A percentile compares a stretch with the other conserved stretches of the same genome.
These are phyloP conservation scores for Pheosia gnoma DNA, from an alignment of 2,888 invertebrate species.

Conservation along the genomic window DNA sequence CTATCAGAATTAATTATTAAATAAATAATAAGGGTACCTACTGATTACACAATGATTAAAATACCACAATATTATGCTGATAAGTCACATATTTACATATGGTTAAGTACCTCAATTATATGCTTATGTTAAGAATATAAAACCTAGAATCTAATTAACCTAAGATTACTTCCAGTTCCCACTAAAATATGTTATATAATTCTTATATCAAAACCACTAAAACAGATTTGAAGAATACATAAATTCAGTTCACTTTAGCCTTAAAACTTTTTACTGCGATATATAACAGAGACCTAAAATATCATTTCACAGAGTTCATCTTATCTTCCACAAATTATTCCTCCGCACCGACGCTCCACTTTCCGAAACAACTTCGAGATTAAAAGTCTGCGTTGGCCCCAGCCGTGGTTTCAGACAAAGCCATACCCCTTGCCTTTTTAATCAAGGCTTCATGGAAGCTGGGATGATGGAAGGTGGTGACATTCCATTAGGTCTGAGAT, in stretches of 20 bases:
- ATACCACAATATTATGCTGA: too few species aligned
- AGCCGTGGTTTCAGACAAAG: slow-evolving; percentile 25
- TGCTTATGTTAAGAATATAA: neutral
- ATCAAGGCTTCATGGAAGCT: slow-evolving; percentile 28
- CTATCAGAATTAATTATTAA: too few species aligned
- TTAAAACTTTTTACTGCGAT: slow-evolving; percentile 5
- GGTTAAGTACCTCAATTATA: too few species aligned
- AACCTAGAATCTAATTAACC: too few species aligned
- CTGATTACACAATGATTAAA: too few species aligned
- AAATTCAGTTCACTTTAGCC: neutral
- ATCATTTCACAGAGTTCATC: slow-evolving; percentile 11
- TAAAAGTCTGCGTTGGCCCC: slow-evolving; percentile 30
- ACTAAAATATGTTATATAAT: neutral
- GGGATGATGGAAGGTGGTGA: neutral
- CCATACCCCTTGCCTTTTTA: slow-evolving; percentile 38
- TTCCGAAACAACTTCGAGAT: slow-evolving; percentile 33
- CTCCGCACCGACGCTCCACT: slow-evolving; percentile 16
- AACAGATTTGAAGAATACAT: neutral
- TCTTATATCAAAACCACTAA: neutral
- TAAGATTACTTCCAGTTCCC: too few species aligned
- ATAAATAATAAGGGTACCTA: too few species aligned
- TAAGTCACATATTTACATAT: too few species aligned
- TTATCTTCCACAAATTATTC: slow-evolving; percentile 23
- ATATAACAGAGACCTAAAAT: slow-evolving; percentile 7
- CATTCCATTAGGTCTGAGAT: neutral